A percentile compares a stretch with the other conserved stretches of the same genome.
phyloP scores from a whole-genome alignment of 2,113 vertebrate species.

The Prionailurus viverrinus region DNA sequence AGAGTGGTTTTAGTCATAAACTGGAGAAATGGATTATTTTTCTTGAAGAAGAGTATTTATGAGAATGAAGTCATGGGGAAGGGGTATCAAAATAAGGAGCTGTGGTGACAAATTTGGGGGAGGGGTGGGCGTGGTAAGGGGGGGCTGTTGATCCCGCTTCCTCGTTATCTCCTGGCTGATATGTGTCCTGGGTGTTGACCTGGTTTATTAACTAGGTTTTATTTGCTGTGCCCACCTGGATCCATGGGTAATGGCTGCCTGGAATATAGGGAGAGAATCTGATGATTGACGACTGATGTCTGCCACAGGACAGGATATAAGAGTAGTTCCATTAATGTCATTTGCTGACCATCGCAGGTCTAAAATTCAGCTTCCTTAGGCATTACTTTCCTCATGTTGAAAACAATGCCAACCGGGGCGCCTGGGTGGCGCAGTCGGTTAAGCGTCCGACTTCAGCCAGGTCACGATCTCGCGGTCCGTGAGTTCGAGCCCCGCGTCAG shows the following conservation, averaged over 20 bases:
- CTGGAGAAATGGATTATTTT: constrained; percentile 63
- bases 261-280: not conserved
- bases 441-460: no score
- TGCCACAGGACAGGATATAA: not conserved
- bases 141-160: not conserved
- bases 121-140: not conserved
- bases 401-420: not conserved
- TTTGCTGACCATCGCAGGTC: not conserved
- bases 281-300: not conserved
- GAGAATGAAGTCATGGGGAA: constrained; percentile 56
- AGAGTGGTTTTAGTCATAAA: constrained; percentile 21
- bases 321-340: not conserved
- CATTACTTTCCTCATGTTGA: not conserved
- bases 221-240: not conserved
- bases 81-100: constrained; percentile 12
- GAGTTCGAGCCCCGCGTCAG: no score
- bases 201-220: not conserved
- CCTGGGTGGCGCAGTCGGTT: no score
- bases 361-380: not conserved
- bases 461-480: no score
- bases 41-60: constrained; percentile 55
- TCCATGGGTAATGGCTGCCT: not conserved
- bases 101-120: not conserved
- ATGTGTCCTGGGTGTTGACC: not conserved
- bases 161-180: not conserved